Evolutionary conservation across 2,113 vertebrate species (phyloP).

Genomic region (Physeter macrocephalus): DNA sequence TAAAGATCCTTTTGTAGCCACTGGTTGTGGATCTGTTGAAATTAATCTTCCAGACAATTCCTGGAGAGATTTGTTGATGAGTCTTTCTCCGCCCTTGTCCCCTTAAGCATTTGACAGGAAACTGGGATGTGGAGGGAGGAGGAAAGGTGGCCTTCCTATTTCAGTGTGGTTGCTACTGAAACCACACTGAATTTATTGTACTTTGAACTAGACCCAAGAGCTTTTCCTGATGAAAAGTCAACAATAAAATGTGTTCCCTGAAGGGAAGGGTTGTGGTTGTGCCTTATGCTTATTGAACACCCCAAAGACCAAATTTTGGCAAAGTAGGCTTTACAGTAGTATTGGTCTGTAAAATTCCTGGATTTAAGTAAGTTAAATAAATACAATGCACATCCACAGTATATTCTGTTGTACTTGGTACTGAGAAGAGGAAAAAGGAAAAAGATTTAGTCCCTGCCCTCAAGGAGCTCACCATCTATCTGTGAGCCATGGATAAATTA

Average conservation of each 20-base stretch:
- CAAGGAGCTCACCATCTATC: background rate
- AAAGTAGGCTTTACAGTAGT: background rate
- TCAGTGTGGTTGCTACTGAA: background rate
- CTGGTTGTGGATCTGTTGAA: background rate
- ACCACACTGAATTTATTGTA: background rate
- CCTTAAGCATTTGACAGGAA: background rate
- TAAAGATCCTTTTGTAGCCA: background rate
- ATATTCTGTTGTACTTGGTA: background rate
- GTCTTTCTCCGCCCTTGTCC: background rate
- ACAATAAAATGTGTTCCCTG: background rate
- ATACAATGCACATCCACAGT: background rate
- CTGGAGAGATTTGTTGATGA: background rate
- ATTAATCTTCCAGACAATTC: background rate
- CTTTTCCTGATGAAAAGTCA: background rate
- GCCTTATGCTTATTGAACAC: background rate
- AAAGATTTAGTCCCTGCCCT: background rate
- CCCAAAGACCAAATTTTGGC: background rate
- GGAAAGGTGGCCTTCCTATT: background rate
- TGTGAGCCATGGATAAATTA: background rate
- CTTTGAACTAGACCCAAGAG: background rate
- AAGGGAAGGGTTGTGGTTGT: background rate
- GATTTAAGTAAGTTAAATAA: background rate
- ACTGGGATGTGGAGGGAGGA: accelerated
- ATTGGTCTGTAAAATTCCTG: background rate
- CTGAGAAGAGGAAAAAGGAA: background rate